Percentiles rank a stretch among this genome's conserved stretches.
These are phyloP conservation scores for Idaea straminata DNA, from an alignment of 2,888 invertebrate genomes.

Conservation along the genomic window DNA sequence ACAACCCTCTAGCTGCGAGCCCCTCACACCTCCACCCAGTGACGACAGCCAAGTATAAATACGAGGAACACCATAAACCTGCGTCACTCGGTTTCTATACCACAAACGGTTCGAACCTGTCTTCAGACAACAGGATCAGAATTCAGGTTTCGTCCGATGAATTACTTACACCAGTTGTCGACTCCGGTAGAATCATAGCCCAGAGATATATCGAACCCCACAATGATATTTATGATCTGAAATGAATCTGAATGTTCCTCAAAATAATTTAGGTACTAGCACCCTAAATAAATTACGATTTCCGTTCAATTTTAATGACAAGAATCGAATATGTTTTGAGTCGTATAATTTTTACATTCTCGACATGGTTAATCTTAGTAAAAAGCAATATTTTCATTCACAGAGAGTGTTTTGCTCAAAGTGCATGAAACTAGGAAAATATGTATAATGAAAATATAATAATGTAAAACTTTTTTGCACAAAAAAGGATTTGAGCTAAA, in stretches of 20 bases:
- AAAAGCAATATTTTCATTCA: neutral
- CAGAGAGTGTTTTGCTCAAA: neutral
- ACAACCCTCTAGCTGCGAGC: conserved; percentile 79
- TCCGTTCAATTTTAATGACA: neutral
- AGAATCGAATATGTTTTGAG: neutral
- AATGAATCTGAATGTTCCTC: conserved; percentile 33
- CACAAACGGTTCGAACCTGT: conserved; percentile 76
- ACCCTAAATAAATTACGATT: neutral
- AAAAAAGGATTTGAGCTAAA: neutral
- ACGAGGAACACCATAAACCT: conserved; percentile 66
- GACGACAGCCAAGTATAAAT: conserved; percentile 63
- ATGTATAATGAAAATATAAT: neutral
- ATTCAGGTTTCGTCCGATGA: conserved; percentile 86
- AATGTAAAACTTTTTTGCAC: neutral
- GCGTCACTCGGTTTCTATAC: conserved; percentile 70
- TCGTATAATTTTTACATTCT: neutral
- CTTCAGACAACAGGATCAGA: conserved; percentile 85
- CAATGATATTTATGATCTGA: conserved; percentile 65
- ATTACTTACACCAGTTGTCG: conserved; percentile 82
- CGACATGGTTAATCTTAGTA: neutral
- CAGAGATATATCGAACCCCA: conserved; percentile 66
- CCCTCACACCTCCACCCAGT: conserved; percentile 76
- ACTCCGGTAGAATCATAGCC: conserved; percentile 77
- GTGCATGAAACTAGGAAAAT: neutral
- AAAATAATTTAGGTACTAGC: neutral